A percentile compares a stretch with the other conserved stretches of the same genome.
Conservation (phyloP, 1,140 invertebrate genomes). For the Coboldia fuscipes region DNA sequence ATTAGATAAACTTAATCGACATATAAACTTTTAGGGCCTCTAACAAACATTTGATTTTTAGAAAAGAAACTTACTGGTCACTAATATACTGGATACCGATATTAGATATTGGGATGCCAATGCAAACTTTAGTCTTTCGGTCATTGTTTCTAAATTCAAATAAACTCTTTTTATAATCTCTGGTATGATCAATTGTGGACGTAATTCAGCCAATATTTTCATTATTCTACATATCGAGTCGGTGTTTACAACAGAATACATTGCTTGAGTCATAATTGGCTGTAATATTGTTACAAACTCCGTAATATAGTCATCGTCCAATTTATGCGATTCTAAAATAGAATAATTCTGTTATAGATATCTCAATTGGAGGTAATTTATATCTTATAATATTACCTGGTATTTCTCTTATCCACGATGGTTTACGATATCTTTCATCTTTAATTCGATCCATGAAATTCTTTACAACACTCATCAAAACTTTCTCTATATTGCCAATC, state of each 20-base stretch:
- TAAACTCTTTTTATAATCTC: slow-evolving; percentile 59
- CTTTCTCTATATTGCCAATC: slow-evolving; percentile 37
- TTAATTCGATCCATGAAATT: slow-evolving; percentile 35
- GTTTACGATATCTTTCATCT: slow-evolving; percentile 37
- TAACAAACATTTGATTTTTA: no score
- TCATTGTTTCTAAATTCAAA: slow-evolving; percentile 58
- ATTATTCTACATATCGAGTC: slow-evolving; percentile 43
- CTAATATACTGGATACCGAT: slow-evolving; percentile 43
- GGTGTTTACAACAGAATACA: slow-evolving; percentile 51
- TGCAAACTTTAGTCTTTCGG: slow-evolving; percentile 68
- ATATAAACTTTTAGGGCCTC: no score
- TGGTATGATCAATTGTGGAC: slow-evolving; percentile 67
- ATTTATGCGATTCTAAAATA: slow-evolving; percentile 35
- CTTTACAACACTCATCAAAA: slow-evolving; percentile 33
- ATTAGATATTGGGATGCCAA: slow-evolving; percentile 56
- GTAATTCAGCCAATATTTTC: slow-evolving; percentile 49
- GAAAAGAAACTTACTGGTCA: slow-evolving; percentile 30
- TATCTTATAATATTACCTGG: background rate
- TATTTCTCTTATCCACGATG: slow-evolving; percentile 1
- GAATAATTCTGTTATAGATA: background rate
- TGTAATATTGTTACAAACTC: slow-evolving; percentile 56
- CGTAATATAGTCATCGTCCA: slow-evolving; percentile 65
- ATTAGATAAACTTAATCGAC: no score
- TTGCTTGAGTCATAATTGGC: slow-evolving; percentile 42
- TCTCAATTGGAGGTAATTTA: background rate